A percentile compares a stretch with the other conserved stretches of the same genome.
phyloP scores from a whole-genome alignment of 2,888 invertebrate genomes.

The Peribatodes rhomboidaria region DNA sequence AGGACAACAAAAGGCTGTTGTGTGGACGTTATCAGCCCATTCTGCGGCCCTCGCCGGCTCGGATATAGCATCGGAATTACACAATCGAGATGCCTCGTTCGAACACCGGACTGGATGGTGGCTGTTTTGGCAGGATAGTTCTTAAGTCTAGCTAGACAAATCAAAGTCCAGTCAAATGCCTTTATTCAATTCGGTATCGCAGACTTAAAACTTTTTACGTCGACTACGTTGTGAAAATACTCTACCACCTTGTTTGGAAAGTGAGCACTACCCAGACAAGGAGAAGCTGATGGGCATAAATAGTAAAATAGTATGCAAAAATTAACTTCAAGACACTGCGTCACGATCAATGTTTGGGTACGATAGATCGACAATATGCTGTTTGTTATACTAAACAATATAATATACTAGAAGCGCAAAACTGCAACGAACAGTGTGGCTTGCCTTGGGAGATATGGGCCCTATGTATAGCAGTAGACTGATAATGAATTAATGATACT shows the following conservation, averaged over 20 bases:
- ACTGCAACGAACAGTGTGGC: no score
- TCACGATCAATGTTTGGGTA: background rate
- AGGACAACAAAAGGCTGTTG: conserved; percentile 40
- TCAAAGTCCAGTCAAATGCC: no score
- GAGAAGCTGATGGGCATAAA: no score
- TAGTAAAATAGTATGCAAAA: background rate
- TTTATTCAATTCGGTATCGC: no score
- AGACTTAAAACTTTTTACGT: no score
- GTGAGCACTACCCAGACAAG: no score
- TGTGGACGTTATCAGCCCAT: conserved; percentile 52
- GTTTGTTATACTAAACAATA: no score
- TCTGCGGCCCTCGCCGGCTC: conserved; percentile 59
- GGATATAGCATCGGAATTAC: conserved; percentile 50
- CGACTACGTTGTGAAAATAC: no score
- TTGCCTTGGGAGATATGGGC: background rate
- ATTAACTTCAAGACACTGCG: background rate
- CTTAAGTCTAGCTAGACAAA: background rate
- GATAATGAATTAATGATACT: background rate
- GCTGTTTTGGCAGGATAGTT: conserved; percentile 6
- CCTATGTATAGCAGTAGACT: background rate
- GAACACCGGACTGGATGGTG: conserved; percentile 31
- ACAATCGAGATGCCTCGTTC: conserved; percentile 55
- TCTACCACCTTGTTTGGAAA: no score
- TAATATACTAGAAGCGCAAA: no score
- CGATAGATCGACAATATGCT: background rate